phyloP scores from a whole-genome alignment of 2,888 invertebrate species.

The Cancer borealis region DNA sequence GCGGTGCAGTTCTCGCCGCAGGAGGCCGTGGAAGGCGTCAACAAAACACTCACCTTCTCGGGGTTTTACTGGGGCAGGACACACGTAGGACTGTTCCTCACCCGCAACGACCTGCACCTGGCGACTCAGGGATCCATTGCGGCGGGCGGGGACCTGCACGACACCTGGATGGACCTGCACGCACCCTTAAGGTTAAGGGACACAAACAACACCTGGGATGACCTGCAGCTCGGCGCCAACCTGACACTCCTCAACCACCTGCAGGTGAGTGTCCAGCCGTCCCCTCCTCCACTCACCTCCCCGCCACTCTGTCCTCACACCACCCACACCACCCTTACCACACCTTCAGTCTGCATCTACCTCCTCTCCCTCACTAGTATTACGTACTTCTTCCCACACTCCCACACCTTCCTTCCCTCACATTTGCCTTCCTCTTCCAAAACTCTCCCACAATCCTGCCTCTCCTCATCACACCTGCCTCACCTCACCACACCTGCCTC shows the following conservation, averaged over 20 bases:
- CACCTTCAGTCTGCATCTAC: too few species aligned
- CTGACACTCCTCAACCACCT: slow-evolving; percentile 59
- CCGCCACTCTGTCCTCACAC: too few species aligned
- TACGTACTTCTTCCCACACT: too few species aligned
- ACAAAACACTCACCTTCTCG: slow-evolving; percentile 64
- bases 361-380: not conserved
- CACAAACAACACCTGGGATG: not conserved
- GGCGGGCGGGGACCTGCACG: not conserved
- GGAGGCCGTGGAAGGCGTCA: slow-evolving; percentile 54
- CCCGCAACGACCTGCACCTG: slow-evolving; percentile 47
- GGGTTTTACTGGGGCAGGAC: slow-evolving; percentile 71
- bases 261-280: not conserved
- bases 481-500: not conserved
- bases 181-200: not conserved
- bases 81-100: slow-evolving; percentile 65
- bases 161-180: not conserved
- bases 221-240: not conserved
- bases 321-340: not conserved
- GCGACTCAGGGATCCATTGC: not conserved
- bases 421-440: too few species aligned
- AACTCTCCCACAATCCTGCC: too few species aligned
- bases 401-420: not conserved
- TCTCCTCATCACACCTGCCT: too few species aligned
- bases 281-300: not conserved
- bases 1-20: slow-evolving; percentile 56